Percentiles rank a stretch among this genome's conserved stretches.
Evolutionary conservation across 2,888 invertebrate species (phyloP).

Genomic region (Cetonia aurata): DNA sequence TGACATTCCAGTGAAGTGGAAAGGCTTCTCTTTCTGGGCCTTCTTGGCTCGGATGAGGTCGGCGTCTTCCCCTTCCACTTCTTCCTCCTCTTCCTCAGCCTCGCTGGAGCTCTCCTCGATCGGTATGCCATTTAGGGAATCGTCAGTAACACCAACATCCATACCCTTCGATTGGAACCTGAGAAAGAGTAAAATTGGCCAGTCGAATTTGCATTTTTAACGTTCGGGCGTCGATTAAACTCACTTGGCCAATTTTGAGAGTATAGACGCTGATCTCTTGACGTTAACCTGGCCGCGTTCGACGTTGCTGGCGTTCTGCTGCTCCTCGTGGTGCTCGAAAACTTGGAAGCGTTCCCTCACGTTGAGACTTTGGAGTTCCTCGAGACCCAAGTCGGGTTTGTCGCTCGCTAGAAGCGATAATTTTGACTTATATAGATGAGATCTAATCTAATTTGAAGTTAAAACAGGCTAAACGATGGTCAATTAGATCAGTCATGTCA

Average conservation of each 20-base stretch:
- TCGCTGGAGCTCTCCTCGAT: conserved; percentile 79
- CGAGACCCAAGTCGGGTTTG: conserved; percentile 87
- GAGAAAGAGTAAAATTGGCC: neutral
- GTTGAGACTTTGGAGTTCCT: conserved; percentile 84
- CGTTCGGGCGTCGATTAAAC: conserved; percentile 53
- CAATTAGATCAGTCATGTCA: no score
- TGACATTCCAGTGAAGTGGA: conserved; percentile 85
- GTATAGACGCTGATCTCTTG: conserved; percentile 79
- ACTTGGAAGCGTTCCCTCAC: conserved; percentile 88
- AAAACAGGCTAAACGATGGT: no score
- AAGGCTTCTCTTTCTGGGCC: conserved; percentile 78
- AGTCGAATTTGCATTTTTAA: neutral
- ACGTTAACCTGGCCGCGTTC: conserved; percentile 70
- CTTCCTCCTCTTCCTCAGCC: conserved; percentile 68
- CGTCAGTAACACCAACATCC: conserved; percentile 84
- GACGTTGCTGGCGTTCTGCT: conserved; percentile 63
- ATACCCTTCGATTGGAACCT: conserved; percentile 86
- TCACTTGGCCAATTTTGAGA: conserved; percentile 85
- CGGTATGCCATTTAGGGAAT: conserved; percentile 80
- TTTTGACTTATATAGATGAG: neutral
- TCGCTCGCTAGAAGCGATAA: conserved; percentile 76
- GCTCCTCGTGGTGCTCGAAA: conserved; percentile 76
- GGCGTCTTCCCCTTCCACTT: conserved; percentile 72
- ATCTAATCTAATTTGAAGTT: no score
- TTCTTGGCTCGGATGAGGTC: conserved; percentile 73